Conservation (phyloP, 2,888 invertebrate species). For the Agrochola lychnidis region DNA sequence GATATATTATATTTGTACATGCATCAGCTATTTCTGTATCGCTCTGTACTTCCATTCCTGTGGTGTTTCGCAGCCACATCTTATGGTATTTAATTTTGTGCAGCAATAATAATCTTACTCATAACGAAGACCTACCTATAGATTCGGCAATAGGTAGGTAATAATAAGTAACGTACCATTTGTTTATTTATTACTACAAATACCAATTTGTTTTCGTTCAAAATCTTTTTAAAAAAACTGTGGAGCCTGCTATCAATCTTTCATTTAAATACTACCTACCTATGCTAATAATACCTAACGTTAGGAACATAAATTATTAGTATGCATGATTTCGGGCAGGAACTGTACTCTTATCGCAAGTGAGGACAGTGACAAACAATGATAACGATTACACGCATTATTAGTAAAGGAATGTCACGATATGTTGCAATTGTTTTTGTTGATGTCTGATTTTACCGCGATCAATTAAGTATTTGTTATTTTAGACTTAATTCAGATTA, state of each 20-base stretch:
- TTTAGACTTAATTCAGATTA: neutral
- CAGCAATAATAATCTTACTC: conserved; percentile 19
- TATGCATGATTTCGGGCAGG: conserved; percentile 14
- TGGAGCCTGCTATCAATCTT: neutral
- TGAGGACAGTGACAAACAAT: conserved; percentile 59
- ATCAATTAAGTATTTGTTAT: neutral
- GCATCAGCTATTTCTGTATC: conserved; percentile 84
- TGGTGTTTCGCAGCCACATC: conserved; percentile 59
- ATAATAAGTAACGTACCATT: conserved; percentile 1
- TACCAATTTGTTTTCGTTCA: neutral
- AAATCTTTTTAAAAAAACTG: neutral
- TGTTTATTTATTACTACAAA: neutral
- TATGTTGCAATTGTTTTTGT: conserved; percentile 37
- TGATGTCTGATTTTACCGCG: neutral
- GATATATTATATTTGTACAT: conserved; percentile 80
- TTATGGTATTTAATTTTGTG: conserved; percentile 48
- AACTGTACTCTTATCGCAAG: conserved; percentile 49
- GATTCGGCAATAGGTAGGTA: neutral
- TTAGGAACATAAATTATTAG: neutral
- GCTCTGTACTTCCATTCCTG: conserved; percentile 75
- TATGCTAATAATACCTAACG: neutral
- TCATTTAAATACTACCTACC: neutral
- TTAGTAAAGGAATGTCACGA: conserved; percentile 37
- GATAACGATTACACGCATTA: conserved; percentile 64
- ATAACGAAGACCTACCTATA: neutral